phyloP scores from a whole-genome alignment of 92 coral and sea anemone genomes.

The Umimayanthus kanabou region DNA sequence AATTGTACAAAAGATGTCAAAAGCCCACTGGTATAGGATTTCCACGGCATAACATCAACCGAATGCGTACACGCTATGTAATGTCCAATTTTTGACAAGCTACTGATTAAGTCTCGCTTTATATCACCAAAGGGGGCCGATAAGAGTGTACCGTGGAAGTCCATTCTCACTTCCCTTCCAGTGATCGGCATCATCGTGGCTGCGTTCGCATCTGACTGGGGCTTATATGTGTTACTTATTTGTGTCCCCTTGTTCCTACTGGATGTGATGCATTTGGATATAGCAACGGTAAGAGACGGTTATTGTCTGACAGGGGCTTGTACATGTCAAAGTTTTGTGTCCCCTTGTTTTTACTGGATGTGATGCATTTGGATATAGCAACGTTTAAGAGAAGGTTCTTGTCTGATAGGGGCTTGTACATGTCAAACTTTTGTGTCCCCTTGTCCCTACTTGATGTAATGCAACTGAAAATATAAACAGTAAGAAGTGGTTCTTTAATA shows the following conservation, averaged over 20 bases:
- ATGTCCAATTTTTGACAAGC: too few relatives aligned
- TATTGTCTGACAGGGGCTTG: constrained; percentile 83
- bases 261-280: constrained; percentile 78
- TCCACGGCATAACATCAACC: too few relatives aligned
- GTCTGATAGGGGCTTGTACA: constrained; percentile 84
- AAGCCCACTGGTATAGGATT: too few relatives aligned
- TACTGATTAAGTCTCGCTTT: too few relatives aligned
- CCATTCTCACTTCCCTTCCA: constrained; percentile 66
- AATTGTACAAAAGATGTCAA: too few relatives aligned
- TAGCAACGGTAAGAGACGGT: constrained; percentile 53
- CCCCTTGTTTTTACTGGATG: constrained; percentile 79
- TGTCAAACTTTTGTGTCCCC: constrained; percentile 78
- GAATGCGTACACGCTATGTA: too few relatives aligned
- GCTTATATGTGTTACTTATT: constrained; percentile 81
- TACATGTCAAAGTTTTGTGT: constrained; percentile 80
- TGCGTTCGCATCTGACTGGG: constrained; percentile 84
- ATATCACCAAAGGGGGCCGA: constrained; percentile 35
- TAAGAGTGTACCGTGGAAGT: constrained; percentile 72
- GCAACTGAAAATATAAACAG: constrained; percentile 63
- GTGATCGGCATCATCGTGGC: constrained; percentile 78
- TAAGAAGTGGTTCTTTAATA: constrained; percentile 15
- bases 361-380: constrained; percentile 73
- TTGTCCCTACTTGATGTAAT: constrained; percentile 73
- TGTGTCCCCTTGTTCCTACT: constrained; percentile 82
- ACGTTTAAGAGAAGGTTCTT: constrained; percentile 57